Percentiles rank a stretch among this genome's conserved stretches.
These are phyloP conservation scores for Lepidochitona cinerea DNA, from an alignment of 2,888 invertebrate genomes.

Conservation along the genomic window DNA sequence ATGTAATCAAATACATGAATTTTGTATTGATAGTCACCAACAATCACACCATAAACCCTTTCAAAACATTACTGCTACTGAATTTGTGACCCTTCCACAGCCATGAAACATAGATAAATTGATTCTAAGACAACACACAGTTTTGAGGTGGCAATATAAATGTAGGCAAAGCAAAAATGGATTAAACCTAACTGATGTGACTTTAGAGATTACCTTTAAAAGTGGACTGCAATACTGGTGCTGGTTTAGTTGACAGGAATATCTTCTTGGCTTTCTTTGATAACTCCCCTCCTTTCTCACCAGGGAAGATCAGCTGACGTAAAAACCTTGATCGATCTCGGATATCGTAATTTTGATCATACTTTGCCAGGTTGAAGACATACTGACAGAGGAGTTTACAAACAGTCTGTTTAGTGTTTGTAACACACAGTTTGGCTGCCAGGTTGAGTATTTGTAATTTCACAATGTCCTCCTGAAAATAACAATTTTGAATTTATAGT, in stretches of 20 bases:
- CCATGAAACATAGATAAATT: too few species aligned
- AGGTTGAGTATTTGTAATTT: constrained; percentile 96
- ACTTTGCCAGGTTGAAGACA: constrained; percentile 92
- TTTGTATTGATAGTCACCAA: too few species aligned
- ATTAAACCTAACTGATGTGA: too few species aligned
- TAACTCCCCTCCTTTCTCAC: constrained; percentile 74
- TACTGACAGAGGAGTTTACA: constrained; percentile 87
- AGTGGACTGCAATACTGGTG: constrained; percentile 87
- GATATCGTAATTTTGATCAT: constrained; percentile 98
- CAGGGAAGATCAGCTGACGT: constrained; percentile 82
- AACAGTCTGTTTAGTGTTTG: constrained; percentile 85
- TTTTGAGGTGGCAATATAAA: too few species aligned
- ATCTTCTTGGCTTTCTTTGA: constrained; percentile 83
- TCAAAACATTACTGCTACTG: too few species aligned
- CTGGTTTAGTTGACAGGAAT: constrained; percentile 93
- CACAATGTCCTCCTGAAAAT: constrained; percentile 87
- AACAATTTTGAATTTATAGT: too few species aligned
- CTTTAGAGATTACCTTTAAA: constrained; percentile 71
- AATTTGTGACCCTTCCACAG: too few species aligned
- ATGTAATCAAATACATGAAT: too few species aligned
- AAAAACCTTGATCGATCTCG: constrained; percentile 94
- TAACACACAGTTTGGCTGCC: constrained; percentile 92
- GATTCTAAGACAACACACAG: too few species aligned
- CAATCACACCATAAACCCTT: too few species aligned
- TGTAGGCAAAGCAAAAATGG: too few species aligned